Evolutionary conservation across 2,797 vertebrate species (phyloP), one percentile per base, ranked within the genome.

Genomic region (Lepidocolaptes lacrymiger): DNA sequence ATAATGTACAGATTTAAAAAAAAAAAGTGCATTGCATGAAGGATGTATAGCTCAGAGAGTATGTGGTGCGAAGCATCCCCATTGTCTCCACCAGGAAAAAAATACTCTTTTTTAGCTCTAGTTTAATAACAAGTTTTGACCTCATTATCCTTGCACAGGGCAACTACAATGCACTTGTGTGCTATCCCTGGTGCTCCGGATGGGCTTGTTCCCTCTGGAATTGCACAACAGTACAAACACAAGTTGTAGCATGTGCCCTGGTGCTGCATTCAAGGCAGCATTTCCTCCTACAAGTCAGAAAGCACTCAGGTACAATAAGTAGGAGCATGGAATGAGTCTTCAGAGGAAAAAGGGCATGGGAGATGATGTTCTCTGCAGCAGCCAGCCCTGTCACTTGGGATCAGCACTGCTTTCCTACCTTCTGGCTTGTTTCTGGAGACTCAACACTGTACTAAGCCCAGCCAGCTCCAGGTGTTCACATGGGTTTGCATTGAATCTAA

Each of bases 261-360:
- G 16, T 19, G 8, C 43, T 46, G 14, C 41, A n/a, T 30, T 84
- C 30, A 15, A 52, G 21, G 54, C 30, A 59, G 12, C 54, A 23
- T 14, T 41, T 81, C 18, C 34, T 81, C 21, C 48, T 36, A 34
- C 22, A 48, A 54, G 54, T 30, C 30, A 74, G 48, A 23, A 48
- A 23, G 10, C 36, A 34, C 26, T 61, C 0, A 0, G 8, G 7
- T 43, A 43, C 9, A 11, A 10, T 28, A 43, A 56, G 20, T 10
- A 55, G 43, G 4, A 82, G 4, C 27, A 37, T 2, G 14, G 32
- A 7, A 20, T 37, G 49, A 6, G 5, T n/a, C 56, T 76, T 83
- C 32, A 55, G 56, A 51, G 28, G 9, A 4, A 24, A 75, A 62
- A 56, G 17, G 3, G 32, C 1, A 1, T 21, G 5, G 26, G 10